Conservation (phyloP, 1,140 invertebrate genomes). For the Pseudachorutes palmiensis region DNA sequence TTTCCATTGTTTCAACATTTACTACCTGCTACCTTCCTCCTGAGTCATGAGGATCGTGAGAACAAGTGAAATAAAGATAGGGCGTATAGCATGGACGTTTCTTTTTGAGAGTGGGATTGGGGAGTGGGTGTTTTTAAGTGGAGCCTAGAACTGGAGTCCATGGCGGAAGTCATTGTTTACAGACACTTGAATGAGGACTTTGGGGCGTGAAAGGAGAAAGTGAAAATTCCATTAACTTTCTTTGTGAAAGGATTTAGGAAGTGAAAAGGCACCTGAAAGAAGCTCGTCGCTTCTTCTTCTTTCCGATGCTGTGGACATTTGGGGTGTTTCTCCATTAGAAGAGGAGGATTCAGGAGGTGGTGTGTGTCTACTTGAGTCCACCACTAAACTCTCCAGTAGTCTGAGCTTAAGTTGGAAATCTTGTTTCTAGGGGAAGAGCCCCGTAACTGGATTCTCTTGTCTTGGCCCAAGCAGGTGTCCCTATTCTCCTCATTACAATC, state of each 20-base stretch:
- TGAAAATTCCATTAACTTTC: constrained; percentile 40
- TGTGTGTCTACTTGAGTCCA: too few relatives aligned
- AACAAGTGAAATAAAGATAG: too few relatives aligned
- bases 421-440: too few relatives aligned
- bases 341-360: neutral
- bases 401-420: constrained; percentile 35
- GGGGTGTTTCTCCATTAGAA: neutral
- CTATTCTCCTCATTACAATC: constrained; percentile 38
- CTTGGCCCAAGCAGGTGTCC: constrained; percentile 40
- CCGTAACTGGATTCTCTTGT: too few relatives aligned
- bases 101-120: neutral
- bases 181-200: constrained; percentile 29
- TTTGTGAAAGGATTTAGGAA: constrained; percentile 38
- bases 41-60: too few relatives aligned
- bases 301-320: constrained; percentile 1
- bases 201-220: constrained; percentile 33
- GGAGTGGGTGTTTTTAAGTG: neutral
- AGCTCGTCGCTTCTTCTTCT: neutral
- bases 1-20: too few relatives aligned
- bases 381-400: neutral
- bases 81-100: neutral
- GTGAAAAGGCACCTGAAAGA: constrained; percentile 38
- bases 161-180: constrained; percentile 35
- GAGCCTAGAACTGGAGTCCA: neutral
- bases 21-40: too few relatives aligned